These are phyloP conservation scores for Corythornis cristatus DNA, from an alignment of 2,113 vertebrate genomes.

Conservation along the genomic window DNA sequence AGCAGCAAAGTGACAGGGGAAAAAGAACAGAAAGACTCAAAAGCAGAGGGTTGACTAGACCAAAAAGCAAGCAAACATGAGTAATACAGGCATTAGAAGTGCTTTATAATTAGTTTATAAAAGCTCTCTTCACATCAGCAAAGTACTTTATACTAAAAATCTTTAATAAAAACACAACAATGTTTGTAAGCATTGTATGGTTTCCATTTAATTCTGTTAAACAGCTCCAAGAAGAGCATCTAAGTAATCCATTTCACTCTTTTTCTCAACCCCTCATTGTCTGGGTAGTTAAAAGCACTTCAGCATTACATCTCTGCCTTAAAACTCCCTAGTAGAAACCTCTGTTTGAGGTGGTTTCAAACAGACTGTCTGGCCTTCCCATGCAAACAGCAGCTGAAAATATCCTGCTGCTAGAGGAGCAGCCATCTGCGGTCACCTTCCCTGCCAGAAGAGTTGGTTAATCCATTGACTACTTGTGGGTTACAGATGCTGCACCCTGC, in stretches of 20 bases:
- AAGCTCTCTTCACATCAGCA: conserved; percentile 49
- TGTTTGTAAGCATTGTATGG: conserved; percentile 35
- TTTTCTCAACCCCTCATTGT: background rate
- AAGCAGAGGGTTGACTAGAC: background rate
- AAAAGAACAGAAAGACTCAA: background rate
- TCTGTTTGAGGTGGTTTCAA: background rate
- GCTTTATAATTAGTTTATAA: conserved; percentile 64
- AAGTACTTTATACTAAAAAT: conserved; percentile 50
- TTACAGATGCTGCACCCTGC: background rate
- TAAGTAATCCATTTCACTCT: background rate
- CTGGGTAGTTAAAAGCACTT: conserved; percentile 40
- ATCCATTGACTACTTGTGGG: background rate
- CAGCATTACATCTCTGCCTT: background rate
- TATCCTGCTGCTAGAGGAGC: background rate
- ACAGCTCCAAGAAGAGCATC: background rate
- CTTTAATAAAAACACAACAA: conserved; percentile 18
- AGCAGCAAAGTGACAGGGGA: background rate
- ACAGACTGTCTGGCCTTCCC: background rate
- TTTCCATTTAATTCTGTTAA: conserved; percentile 37
- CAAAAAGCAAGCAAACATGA: conserved; percentile 24
- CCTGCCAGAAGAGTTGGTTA: background rate
- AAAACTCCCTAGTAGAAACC: background rate
- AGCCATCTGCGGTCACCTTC: background rate
- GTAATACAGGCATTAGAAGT: conserved; percentile 51
- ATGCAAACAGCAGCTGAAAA: background rate